Base-by-base conservation (phyloP, 2,888 invertebrate genomes). In the Ichneumoninae sp. region DNA sequence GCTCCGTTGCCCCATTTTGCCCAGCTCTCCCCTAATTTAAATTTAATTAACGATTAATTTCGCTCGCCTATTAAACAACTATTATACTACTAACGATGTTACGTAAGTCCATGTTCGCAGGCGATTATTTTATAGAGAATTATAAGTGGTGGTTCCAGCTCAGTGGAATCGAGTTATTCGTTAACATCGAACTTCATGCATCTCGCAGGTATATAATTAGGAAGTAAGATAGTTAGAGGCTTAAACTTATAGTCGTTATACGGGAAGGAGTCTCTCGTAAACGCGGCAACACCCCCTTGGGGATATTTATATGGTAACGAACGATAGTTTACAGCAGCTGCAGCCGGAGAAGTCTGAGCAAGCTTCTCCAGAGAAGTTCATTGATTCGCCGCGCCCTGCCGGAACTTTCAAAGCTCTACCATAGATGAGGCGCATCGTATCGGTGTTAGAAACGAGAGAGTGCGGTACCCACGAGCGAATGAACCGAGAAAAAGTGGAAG, bases 231-330 rank as follows among this genome's bases (percentile, higher is more conserved):
- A 60, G 75, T 62, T 36, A 65, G 52, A 65, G 76, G n/a, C 66
- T 77, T 65, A 74, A 86, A 89, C 89, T 89, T 90, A 71, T 62
- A 81, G 70, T 65, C 50, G 65, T 5, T 70, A 70, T 71, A 88
- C 85, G 83, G 88, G 69, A 85, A 70, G 65, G 88, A 82, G 88
- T 76, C 72, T 83, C 83, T 80, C 70, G 87, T 86, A 89, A 88
- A 88, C 84, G 87, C 65, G 76, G 70, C 79, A 65, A 68, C 47
- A 86, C 81, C 72, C 89, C 83, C 88, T 70, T 79, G 86, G 87
- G 88, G 40, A 72, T 72, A 60, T 60, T 40, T 8, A 13, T 60
- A 76, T 79, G 40, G 60, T 82, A 82, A 80, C 57, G 77, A 84
- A 84, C 86, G 82, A 87, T 88, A 86, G 82, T 86, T 87, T 85